Conservation (phyloP, 2,113 vertebrate genomes). For the Kryptolebias marmoratus region DNA sequence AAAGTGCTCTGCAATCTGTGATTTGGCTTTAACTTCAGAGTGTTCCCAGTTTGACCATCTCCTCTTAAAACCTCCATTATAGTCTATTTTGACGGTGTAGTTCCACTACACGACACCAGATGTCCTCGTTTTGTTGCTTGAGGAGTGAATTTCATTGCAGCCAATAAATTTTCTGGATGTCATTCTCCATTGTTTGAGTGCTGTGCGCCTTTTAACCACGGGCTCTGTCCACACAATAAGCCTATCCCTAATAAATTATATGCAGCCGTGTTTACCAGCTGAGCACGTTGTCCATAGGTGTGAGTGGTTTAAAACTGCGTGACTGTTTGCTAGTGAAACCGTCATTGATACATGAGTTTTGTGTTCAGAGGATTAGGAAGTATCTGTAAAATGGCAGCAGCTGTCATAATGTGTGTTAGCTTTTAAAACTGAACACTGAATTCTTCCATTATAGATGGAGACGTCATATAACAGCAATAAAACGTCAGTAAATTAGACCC, state of each 20-base stretch:
- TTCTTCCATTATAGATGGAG: no score
- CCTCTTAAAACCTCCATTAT: no score
- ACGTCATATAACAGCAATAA: no score
- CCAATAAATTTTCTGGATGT: background rate
- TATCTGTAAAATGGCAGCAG: background rate
- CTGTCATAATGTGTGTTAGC: background rate
- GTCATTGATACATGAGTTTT: background rate
- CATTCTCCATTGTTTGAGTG: conserved; percentile 11
- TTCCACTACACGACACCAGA: conserved; percentile 19
- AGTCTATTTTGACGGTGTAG: background rate
- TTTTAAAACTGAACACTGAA: no score
- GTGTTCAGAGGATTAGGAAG: background rate
- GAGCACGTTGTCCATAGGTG: background rate
- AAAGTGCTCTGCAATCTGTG: background rate
- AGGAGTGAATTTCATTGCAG: background rate
- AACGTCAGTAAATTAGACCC: no score
- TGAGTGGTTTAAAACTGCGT: background rate
- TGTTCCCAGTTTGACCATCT: background rate
- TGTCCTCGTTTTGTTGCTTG: conserved; percentile 4
- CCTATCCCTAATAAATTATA: background rate
- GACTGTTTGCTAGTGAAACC: background rate
- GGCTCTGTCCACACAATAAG: background rate
- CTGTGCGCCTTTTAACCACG: conserved; percentile 3
- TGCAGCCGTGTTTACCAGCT: background rate
- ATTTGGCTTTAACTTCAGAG: background rate